Base-by-base conservation (phyloP, 2,888 invertebrate genomes). In the Andrena hattorfiana region DNA sequence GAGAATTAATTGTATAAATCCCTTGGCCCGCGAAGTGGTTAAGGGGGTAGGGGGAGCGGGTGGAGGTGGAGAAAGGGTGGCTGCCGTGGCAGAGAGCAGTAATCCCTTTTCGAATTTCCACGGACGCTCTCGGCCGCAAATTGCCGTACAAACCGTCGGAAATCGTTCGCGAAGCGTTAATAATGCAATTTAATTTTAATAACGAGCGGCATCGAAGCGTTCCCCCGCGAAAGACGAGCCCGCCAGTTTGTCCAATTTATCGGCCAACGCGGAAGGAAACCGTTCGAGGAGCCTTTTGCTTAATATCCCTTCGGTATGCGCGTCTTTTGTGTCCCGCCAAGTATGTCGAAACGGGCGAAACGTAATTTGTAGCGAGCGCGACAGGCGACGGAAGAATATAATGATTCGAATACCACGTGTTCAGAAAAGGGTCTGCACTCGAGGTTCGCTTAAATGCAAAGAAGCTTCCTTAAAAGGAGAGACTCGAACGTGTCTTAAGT, bases 101-200 rank as follows among this genome's bases (percentile, higher is more conserved):
- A 92, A 92, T 92, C 91, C 89, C 90, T 92, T 91, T 92, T 92
- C 90, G 89, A 91, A 91, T 92, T 91, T 89, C 85, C 86, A 85
- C 79, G 84, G 85, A 85, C 85, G 89, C 83, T 85, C 85, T 85
- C 77, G 82, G 75, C 87, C 88, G 85, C 88, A 90, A 92, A 92
- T 91, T 91, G 90, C 90, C 88, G 85, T 86, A 86, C 90, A 91
- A 91, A 89, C 89, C 89, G 83, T 85, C 81, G 88, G 86, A 89
- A 92, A 90, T 91, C 89, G 89, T 85, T 89, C 87, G 81, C 87
- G 87, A 87, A 90, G 92, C 91, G 91, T 92, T 90, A 90, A 90
- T 92, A 91, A 91, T 90, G 90, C 91, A 91, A 92, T 92, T 92
- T 89, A 90, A 91, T 92, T 91, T 92, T 92, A 91, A 90, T 92